phyloP scores from a whole-genome alignment of 2,113 vertebrate genomes.

The Naja naja region DNA sequence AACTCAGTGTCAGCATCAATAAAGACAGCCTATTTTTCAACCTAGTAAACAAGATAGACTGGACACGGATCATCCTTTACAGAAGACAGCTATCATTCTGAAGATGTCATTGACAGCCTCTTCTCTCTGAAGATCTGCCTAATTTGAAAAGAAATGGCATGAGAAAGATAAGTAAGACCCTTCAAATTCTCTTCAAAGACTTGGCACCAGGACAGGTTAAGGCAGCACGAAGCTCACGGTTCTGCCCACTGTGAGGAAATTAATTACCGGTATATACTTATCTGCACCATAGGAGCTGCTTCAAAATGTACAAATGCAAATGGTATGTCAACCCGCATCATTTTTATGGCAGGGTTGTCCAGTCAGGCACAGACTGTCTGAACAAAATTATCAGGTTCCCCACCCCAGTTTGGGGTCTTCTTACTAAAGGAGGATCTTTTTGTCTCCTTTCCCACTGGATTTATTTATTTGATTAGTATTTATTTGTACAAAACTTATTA shows the following conservation, averaged over 20 bases:
- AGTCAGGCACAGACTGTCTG: not conserved
- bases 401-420: not conserved
- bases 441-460: not conserved
- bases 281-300: not conserved
- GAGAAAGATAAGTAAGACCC: not conserved
- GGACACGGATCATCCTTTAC: not conserved
- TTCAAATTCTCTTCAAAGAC: not conserved
- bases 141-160: not conserved
- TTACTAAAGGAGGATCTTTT: not conserved
- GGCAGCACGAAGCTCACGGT: not conserved
- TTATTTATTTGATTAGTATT: not conserved
- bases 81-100: not conserved
- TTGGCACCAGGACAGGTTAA: not conserved
- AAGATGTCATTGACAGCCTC: not conserved
- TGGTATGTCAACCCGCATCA: not conserved
- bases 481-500: no score
- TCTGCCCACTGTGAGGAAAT: not conserved
- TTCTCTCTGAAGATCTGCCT: not conserved
- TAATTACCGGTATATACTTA: not conserved
- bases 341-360: not conserved
- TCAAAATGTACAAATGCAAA: not conserved
- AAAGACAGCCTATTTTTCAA: not conserved
- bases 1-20: not conserved
- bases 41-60: not conserved
- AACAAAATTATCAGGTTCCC: no score